Percentiles rank a stretch among this genome's conserved stretches.
These are phyloP conservation scores for Adoxophyes honmai DNA, from an alignment of 1,140 invertebrate genomes.

Conservation along the genomic window DNA sequence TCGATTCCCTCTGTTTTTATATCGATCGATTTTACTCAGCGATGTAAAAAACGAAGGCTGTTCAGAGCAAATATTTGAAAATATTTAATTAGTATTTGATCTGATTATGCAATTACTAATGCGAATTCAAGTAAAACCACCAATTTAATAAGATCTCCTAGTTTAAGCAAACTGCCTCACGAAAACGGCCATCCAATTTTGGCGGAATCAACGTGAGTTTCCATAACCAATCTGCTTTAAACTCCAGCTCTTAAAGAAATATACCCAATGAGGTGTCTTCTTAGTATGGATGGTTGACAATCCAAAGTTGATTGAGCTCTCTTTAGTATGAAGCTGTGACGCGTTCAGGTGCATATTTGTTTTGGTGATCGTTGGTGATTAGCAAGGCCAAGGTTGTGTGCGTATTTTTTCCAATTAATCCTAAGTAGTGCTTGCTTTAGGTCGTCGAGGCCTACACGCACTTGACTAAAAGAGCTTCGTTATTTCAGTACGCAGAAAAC, in stretches of 20 bases:
- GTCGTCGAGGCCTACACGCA: too few species aligned
- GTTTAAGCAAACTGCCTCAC: background rate
- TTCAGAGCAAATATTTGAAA: conserved; percentile 28
- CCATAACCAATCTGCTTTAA: background rate
- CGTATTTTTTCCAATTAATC: background rate
- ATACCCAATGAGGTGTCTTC: too few species aligned
- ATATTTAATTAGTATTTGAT: conserved; percentile 24
- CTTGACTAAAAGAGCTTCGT: too few species aligned
- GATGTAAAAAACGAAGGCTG: conserved; percentile 10
- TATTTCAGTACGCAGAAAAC: too few species aligned
- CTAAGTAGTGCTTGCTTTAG: background rate
- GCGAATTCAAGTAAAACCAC: conserved; percentile 8
- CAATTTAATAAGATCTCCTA: background rate
- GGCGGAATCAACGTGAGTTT: background rate
- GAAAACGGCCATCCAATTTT: background rate
- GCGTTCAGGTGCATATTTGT: background rate
- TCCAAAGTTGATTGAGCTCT: background rate
- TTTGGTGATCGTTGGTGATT: conserved; percentile 1
- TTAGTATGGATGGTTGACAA: too few species aligned
- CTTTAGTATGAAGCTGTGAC: background rate
- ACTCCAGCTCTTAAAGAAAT: background rate
- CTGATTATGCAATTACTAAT: conserved; percentile 31
- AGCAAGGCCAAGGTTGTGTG: background rate
- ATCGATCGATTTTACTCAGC: conserved; percentile 16
- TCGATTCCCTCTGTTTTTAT: conserved; percentile 21